Base-by-base conservation (phyloP, 30 jellyfish, hydroid and myxozoan species). In the Aurelia sp. region DNA sequence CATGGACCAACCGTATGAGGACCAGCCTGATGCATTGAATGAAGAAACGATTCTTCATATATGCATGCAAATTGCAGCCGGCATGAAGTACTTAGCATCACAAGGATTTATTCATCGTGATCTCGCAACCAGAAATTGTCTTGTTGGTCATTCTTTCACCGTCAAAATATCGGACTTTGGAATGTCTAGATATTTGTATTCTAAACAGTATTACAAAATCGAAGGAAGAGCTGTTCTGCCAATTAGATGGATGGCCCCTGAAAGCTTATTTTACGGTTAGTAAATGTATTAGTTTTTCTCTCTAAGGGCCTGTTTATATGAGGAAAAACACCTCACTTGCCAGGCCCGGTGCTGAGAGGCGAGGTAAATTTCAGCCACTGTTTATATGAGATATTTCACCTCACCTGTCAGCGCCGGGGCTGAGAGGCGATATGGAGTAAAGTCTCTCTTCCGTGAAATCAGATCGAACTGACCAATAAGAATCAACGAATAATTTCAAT, bases 201-300 rank as follows among this genome's bases (percentile, higher is more conserved):
- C 97, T 0, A 86, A 92, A 50, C 98, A 92, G 15, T 92, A 92
- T 61, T 92, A 92, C 91, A 78, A 96, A 30, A 81, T 92, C 69
- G 98, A 92, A 63, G 98, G 98, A 3, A 92, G 86, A 78, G 98
- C 98, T 16, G 97, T 92, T 18, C 80, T 92, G 33, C 98, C 98
- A 19, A 92, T 92, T 55, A 85, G 98, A 30, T 92, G 98, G 98
- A 92, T 92, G 98, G 98, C 98, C 11, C 98, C 98, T 3, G 98
- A 92, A 62, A 88, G 97, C 69, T 40, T 93, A 6, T 93, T 88
- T 62, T 93, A 93, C 58, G 98, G 98, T 93, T 15, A 48, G 96
- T 67, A 8, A 0, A 27, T 27, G 33, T 27, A 27, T 2, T 27
- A 27, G 33, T 27, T 27, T 27, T 27, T 27, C 33, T 27, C 2